Evolutionary conservation across 2,888 invertebrate species (phyloP).

Genomic region (Chrysolina haemoptera): DNA sequence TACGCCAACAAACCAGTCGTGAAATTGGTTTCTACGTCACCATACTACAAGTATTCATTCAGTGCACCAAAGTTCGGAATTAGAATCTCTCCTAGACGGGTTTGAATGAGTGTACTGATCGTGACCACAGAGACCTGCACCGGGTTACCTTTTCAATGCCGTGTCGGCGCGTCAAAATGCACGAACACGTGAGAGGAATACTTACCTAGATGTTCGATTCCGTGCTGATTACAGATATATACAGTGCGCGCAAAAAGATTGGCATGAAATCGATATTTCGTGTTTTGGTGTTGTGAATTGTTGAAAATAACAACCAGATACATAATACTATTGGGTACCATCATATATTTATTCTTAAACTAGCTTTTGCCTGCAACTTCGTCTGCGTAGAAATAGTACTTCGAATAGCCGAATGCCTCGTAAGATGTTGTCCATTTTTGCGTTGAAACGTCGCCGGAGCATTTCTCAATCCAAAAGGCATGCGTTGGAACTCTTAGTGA

Average conservation of each 20-base stretch:
- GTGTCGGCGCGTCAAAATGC: constrained; percentile 62
- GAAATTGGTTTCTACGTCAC: constrained; percentile 13
- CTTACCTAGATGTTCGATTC: constrained; percentile 14
- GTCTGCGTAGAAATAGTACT: too few relatives aligned
- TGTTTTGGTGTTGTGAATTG: neutral
- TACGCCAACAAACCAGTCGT: constrained; percentile 13
- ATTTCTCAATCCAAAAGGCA: too few relatives aligned
- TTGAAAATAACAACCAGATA: neutral
- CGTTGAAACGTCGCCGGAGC: too few relatives aligned
- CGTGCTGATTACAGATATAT: constrained; percentile 20
- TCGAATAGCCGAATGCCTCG: too few relatives aligned
- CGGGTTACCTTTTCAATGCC: constrained; percentile 69
- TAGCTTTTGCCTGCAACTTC: too few relatives aligned
- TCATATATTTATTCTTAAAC: neutral
- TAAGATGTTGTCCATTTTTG: too few relatives aligned
- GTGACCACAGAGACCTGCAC: constrained; percentile 64
- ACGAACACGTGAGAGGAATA: constrained; percentile 60
- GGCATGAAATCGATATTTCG: neutral
- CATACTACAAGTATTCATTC: constrained; percentile 15
- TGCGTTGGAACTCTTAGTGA: too few relatives aligned
- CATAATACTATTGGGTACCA: too few relatives aligned
- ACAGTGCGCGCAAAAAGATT: neutral
- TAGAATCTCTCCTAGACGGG: constrained; percentile 62
- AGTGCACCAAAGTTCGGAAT: constrained; percentile 47
- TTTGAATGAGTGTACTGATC: constrained; percentile 62